Base-by-base conservation (phyloP, 2,888 invertebrate genomes). In the Physocephala rufipes region DNA sequence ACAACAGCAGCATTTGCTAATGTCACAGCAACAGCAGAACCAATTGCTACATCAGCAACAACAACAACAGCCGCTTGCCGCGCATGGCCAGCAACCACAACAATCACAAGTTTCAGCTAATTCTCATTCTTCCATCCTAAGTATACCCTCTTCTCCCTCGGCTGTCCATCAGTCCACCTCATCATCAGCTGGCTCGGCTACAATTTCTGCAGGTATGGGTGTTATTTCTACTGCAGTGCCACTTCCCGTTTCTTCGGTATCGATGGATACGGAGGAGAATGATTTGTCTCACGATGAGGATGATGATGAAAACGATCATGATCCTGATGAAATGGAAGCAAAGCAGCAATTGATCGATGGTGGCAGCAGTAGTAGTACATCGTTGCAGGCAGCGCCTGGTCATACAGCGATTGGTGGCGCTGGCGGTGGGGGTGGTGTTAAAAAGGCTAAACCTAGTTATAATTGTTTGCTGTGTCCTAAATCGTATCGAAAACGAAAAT, bases 401-500 rank as follows among this genome's bases (percentile, higher is more conserved):
- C 26, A 80, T 74, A 68, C 75, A 64, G 78, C 78, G 9, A 71
- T 74, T 3, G 67, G 55, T 4, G 24, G 9, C 28, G 58, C 26
- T 15, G 77, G 77, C 45, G 79, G 78, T n/a, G 64, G 73, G 1
- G 75, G 75, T n/a, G 65, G 53, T 21, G 55, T 68, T 36, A 84
- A 85, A 53, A 84, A 84, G 74, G 82, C 81, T 16, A 85, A 85
- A 71, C 85, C 85, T 43, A 84, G 81, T 71, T 86, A 85, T 67
- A 82, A 82, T 75, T 86, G 85, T 73, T 73, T 85, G 63, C 73
- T 85, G 36, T 86, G 85, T 53, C 83, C 85, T 4, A 86, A 86
- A 72, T 85, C 85, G 45, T 86, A 86, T 76, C 79, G 85, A 3
- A 86, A 86, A 73, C 79, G 86, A 26, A 86, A 86, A 76, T 86